Base-by-base conservation (phyloP, 23 tunicate species). In the Styela plicata region DNA sequence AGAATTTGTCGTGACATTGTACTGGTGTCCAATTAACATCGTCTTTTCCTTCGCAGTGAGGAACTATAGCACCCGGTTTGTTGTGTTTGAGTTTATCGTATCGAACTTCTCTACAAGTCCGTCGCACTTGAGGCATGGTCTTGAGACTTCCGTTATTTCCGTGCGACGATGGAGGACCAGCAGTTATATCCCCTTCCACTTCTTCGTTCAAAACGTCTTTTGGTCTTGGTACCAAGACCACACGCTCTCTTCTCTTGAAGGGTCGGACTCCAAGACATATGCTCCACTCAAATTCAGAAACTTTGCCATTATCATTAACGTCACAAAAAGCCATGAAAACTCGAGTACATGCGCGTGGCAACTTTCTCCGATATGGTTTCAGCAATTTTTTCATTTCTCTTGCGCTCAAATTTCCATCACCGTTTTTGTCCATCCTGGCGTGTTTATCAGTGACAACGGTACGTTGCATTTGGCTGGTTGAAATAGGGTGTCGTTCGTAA, bases 1-100 rank as follows among this genome's bases (percentile, higher is more conserved):
- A 76, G 44, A 36, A 76, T 31, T 20, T 24, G 18, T 17, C 81
- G 65, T 76, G 81, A 76, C 81, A 76, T 44, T 76, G 81, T 33
- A 76, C 66, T n/a, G 52, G 66, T 44, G 66, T 7, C 81, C 81
- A 76, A 23, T 33, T 36, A 21, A 16, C 24, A 53, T 44, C 30
- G 23, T 53, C 64, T 10, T 24, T 26, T 24, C 31, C 66, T 22
- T 76, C 66, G 65, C 81, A 76, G 21, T 76, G 63, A 16, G 81
- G 81, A 10, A 44, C 37, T 28, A 20, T 44, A 7, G 44, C 66
- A 29, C 44, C 44, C 31, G 36, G 22, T 44, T n/a, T 37, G 64
- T 53, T 36, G 19, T 29, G n/a, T 76, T 44, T 76, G 32, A 76
- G 13, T 44, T 36, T 36, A 19, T 44, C 81, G 26, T 37, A 27